Base-by-base conservation (phyloP, 2,113 vertebrate genomes). In the Mustela nigripes region DNA sequence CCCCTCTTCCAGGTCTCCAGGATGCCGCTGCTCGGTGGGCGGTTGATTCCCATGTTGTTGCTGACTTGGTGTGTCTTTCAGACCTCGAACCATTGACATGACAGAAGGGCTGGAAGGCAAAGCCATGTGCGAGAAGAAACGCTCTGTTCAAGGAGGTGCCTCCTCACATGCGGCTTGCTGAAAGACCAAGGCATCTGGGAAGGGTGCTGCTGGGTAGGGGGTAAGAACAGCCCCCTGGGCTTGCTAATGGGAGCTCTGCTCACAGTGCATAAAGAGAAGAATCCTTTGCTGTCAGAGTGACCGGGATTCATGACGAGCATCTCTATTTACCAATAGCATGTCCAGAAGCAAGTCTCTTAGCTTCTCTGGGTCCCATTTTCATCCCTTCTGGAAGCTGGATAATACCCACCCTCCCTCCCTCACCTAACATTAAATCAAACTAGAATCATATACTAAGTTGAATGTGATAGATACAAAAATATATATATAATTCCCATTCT, bases 1-100 rank as follows among this genome's bases (percentile, higher is more conserved):
- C 5, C 10, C 6, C 45, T 60, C 33, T 42, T 36, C 33, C 0
- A 0, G 14, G 11, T 33, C 56, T 56, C n/a, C 16, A n/a, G 33
- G 50, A 10, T 12, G 28, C 28, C 7, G 12, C 0, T 1, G 7
- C 82, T 56, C 65, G 80, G 18, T 9, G 11, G 19, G 4, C 6
- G 8, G 39, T 16, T 19, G 11, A 31, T 89, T 71, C 79, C 24
- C 48, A 19, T 0, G 12, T 22, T 24, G 11, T 0, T 63, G 79
- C 39, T 67, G 45, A 88, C 9, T 21, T 63, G 9, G 28, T 50
- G 26, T 82, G 24, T 82, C 71, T 56, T 95, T 65, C 28, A 81
- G 73, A 91, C n/a, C 53, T 89, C 5, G 7, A 28, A 16, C 12
- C 24, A 7, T 2, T 79, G 83, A 42, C 45, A 36, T 16, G 50